These are phyloP conservation scores for Slavum lentiscoides DNA, from an alignment of 2,888 invertebrate genomes.

Conservation along the genomic window DNA sequence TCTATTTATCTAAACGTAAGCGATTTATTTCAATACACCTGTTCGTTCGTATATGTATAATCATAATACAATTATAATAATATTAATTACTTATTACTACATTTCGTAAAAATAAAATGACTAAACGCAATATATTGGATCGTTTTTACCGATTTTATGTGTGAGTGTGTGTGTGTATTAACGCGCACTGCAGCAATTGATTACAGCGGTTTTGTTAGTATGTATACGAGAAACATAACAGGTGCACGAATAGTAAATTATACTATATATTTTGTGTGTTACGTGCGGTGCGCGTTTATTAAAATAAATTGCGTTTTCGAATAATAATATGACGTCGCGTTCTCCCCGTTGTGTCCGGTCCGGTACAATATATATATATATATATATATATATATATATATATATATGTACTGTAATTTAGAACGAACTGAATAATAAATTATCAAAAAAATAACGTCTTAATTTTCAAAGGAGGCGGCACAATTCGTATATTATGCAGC, in stretches of 20 bases:
- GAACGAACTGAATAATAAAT: constrained; percentile 37
- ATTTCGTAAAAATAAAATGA: too few species aligned
- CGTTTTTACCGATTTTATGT: neutral
- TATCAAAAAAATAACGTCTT: constrained; percentile 43
- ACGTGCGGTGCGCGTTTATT: constrained; percentile 2
- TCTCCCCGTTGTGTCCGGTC: neutral
- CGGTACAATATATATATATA: too few species aligned
- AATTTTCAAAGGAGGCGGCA: constrained; percentile 38
- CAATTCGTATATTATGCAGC: constrained; percentile 4
- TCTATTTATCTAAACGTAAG: too few species aligned
- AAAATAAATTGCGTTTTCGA: constrained; percentile 35
- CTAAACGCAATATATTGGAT: too few species aligned
- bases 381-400: neutral
- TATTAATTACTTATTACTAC: too few species aligned
- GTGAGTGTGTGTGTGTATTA: neutral
- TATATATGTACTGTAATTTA: constrained; percentile 17
- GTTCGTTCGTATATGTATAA: too few species aligned
- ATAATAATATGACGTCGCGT: constrained; percentile 42
- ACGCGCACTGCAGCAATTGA: neutral
- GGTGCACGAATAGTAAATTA: constrained; percentile 9
- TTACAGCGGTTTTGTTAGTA: neutral
- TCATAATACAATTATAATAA: too few species aligned
- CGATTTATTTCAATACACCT: too few species aligned
- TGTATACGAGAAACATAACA: neutral
- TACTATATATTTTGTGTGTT: constrained; percentile 6